phyloP scores from a whole-genome alignment of 2,888 invertebrate genomes.

The Drosophila atripex region DNA sequence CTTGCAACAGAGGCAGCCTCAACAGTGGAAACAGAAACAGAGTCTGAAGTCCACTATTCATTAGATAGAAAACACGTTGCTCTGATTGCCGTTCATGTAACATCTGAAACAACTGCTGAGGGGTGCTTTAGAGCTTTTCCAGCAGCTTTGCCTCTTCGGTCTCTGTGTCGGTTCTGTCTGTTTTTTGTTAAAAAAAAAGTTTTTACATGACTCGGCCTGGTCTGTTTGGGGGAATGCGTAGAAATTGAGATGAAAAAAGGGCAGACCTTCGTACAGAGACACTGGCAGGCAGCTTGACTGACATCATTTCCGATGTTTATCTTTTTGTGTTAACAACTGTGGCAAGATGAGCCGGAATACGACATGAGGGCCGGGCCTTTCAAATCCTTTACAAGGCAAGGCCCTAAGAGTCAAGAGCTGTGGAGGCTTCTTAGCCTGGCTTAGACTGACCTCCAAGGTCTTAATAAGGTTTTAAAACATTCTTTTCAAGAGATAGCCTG shows the following conservation, averaged over 20 bases:
- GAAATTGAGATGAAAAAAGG: conserved; percentile 17
- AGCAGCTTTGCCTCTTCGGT: conserved; percentile 19
- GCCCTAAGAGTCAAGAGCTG: conserved; percentile 10
- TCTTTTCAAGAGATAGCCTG: conserved; percentile 40
- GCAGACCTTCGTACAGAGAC: neutral
- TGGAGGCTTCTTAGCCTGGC: neutral
- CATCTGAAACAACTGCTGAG: conserved; percentile 35
- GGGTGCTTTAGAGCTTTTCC: conserved; percentile 49
- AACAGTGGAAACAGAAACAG: conserved; percentile 21
- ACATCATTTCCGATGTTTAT: conserved; percentile 80
- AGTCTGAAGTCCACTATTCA: conserved; percentile 49
- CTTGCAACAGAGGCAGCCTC: conserved; percentile 7
- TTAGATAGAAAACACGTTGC: conserved; percentile 61
- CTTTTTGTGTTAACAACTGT: conserved; percentile 74
- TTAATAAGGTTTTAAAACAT: conserved; percentile 1
- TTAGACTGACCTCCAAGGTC: neutral
- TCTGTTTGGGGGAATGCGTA: conserved; percentile 20
- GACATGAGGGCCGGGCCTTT: conserved; percentile 30
- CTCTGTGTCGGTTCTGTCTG: conserved; percentile 13
- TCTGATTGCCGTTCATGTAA: conserved; percentile 58
- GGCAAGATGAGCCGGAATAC: conserved; percentile 30
- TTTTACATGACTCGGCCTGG: conserved; percentile 44
- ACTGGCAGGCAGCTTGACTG: conserved; percentile 65
- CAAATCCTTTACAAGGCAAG: conserved; percentile 32
- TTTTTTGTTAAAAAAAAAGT: conserved; percentile 26